A percentile compares a stretch with the other conserved stretches of the same genome.
Conservation (phyloP, 2,113 vertebrate species). For the Pluvianellus socialis region DNA sequence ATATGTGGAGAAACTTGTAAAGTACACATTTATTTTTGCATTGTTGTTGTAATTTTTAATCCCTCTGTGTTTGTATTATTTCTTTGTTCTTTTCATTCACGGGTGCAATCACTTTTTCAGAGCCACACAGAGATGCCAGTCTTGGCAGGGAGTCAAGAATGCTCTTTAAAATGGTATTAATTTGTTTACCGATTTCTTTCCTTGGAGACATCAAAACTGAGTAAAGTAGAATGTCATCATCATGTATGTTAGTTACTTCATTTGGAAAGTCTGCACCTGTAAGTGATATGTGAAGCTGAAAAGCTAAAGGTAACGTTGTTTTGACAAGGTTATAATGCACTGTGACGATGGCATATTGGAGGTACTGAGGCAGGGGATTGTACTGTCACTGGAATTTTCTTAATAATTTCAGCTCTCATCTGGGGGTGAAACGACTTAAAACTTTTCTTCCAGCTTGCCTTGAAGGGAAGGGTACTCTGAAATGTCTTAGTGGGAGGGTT, state of each 20-base stretch:
- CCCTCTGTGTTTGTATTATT: background rate
- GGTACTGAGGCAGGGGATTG: background rate
- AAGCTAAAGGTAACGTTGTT: background rate
- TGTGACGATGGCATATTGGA: background rate
- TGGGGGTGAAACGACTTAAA: background rate
- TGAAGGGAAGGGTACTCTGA: background rate
- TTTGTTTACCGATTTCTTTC: conserved; percentile 23
- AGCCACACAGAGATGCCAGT: background rate
- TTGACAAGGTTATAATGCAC: background rate
- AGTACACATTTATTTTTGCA: background rate
- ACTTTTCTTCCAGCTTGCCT: background rate
- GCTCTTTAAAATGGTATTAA: conserved; percentile 30
- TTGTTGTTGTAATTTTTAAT: background rate
- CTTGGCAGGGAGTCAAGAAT: background rate
- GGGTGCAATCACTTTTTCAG: background rate
- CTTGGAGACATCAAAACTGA: background rate
- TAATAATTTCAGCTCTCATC: background rate
- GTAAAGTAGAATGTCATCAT: background rate
- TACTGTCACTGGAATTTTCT: background rate
- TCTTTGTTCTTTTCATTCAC: background rate
- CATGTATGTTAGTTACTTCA: background rate
- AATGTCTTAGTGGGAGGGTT: background rate
- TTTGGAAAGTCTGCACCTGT: background rate
- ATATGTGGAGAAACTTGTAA: background rate
- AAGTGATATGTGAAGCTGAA: background rate